Conservation (phyloP, 2,888 invertebrate species). For the Pachydiplax longipennis region DNA sequence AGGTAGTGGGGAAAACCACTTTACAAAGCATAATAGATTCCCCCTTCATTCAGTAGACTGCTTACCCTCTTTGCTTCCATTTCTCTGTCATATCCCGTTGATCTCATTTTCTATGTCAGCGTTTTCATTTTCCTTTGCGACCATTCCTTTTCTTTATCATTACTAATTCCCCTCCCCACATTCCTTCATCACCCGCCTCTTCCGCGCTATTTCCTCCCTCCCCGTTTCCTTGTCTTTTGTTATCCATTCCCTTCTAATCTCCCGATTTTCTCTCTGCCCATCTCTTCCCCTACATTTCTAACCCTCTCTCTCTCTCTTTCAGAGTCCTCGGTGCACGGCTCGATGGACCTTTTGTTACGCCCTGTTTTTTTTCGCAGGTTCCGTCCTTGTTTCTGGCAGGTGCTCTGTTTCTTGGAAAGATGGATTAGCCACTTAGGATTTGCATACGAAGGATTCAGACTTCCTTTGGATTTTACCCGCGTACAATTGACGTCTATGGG, state of each 20-base stretch:
- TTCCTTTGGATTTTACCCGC: not conserved
- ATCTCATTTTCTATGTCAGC: not conserved
- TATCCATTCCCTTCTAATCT: not conserved
- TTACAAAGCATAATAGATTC: no score
- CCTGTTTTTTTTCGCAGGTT: not conserved
- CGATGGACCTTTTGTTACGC: not conserved
- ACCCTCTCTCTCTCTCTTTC: not conserved
- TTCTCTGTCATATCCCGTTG: not conserved
- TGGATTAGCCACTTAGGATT: not conserved
- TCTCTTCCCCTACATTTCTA: not conserved
- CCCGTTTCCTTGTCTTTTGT: not conserved
- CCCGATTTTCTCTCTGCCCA: not conserved
- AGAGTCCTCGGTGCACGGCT: not conserved
- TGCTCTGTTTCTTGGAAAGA: not conserved
- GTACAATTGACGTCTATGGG: not conserved
- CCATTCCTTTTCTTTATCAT: not conserved
- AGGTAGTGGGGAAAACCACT: no score
- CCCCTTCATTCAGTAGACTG: no score
- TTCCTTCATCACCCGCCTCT: not conserved
- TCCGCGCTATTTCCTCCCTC: not conserved
- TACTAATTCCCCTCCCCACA: not conserved
- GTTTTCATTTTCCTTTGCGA: not conserved
- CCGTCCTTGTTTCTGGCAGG: not conserved
- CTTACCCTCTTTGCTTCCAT: not conserved
- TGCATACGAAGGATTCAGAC: not conserved